Conservation (phyloP, 2,888 invertebrate genomes). For the Monochamus alternatus region DNA sequence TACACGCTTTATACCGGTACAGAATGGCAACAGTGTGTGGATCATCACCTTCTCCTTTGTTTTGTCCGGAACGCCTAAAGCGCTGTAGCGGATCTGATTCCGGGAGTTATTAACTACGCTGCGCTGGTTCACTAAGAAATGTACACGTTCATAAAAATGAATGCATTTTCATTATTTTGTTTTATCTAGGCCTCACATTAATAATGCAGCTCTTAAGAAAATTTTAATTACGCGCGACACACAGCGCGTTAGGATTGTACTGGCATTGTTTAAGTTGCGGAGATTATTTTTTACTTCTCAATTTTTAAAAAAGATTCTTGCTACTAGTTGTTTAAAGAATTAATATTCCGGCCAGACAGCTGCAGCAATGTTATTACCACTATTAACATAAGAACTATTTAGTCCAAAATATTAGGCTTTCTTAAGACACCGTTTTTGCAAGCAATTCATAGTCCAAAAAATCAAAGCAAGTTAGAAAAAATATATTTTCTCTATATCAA, state of each 20-base stretch:
- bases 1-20: slow-evolving; percentile 46
- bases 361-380: no score
- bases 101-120: slow-evolving; percentile 64
- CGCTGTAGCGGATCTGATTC: slow-evolving; percentile 64
- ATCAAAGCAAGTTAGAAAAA: no score
- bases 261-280: not conserved
- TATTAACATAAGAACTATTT: no score
- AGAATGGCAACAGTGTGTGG: slow-evolving; percentile 58
- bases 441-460: no score
- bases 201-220: slow-evolving; percentile 57
- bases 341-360: no score
- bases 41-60: slow-evolving; percentile 62
- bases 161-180: slow-evolving; percentile 66
- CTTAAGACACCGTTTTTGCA: no score
- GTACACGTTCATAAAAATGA: slow-evolving; percentile 65
- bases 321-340: no score
- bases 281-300: no score
- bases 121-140: slow-evolving; percentile 59
- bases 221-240: slow-evolving; percentile 42
- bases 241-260: slow-evolving; percentile 6
- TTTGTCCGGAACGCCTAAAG: slow-evolving; percentile 58
- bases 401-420: no score
- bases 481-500: no score
- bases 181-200: slow-evolving; percentile 60
- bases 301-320: no score